Evolutionary conservation across 2,888 invertebrate species (phyloP), one percentile per base, ranked within the genome.

Genomic region (Allophyes oxyacanthae): DNA sequence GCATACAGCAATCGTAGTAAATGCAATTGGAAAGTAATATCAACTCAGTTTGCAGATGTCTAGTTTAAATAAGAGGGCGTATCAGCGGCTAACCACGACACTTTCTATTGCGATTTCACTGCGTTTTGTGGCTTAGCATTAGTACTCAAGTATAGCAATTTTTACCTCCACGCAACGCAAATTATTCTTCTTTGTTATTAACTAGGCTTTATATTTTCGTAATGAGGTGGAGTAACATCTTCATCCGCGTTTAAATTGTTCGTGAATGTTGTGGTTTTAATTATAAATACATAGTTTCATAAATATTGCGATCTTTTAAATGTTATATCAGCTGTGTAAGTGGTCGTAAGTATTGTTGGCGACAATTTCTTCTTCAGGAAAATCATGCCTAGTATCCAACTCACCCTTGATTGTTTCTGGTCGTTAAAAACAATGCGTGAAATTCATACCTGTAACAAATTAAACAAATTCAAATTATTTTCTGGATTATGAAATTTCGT

Each of bases 11-110:
- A 72, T 71, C 41, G 48, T 59, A 54, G 56, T 42, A 60, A 73
- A 53, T 70, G 75, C 68, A 79, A 77, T 77, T 79, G 75, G 78
- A 77, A 79, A 79, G 75, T 74, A 79, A 77, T 78, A 76, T 73
- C 74, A 65, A 76, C 70, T 62, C 66, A 72, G 70, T 72, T 65
- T 65, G 74, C 73, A 78, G 81, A 82, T 86, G 83, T 64, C 90
- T 90, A 86, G 81, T 89, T 89, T 89, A 86, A 90, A 91, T 86
- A 78, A 86, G 88, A 79, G 73, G 89, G 87, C 81, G 85, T 77
- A 58, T 49, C 54, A 69, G 80, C 63, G 87, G 87, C 70, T 83
- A 84, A 88, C 91, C 91, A 67, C 90, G 82, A 74, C 78, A 82
- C 91, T 91, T 91, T 91, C 90, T 87, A 86, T 64, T 60, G 75